Evolutionary conservation across 2,797 vertebrate genomes (phyloP), one percentile per base, ranked within the genome.

Genomic region (Fistularia tabacaria): DNA sequence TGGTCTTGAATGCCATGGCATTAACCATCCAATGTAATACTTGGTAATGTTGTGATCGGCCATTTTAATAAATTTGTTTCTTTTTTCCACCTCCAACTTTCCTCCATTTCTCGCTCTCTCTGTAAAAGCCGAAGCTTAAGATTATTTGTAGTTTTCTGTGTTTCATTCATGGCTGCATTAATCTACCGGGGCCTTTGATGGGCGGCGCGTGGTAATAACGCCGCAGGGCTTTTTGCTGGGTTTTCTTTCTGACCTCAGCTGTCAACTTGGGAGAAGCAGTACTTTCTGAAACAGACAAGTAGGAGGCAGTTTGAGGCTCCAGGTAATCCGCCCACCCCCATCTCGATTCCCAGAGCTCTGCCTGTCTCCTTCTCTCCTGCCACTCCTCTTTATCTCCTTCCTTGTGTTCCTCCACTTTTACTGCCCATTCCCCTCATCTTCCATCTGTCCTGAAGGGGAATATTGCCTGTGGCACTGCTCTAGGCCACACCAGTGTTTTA

Each of bases 221-320:
- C 61, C 43, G 49, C 36, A 41, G 51, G 53, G 51, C 60, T 51
- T 62, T 69, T 65, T 57, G 12, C 56, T 5, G 42, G 62, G 36
- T 53, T 54, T 74, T 66, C 67, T 51, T 61, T 72, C 67, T 61
- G 77, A 69, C 66, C 64, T 67, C 59, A 55, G 63, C 61, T 59
- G 62, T 71, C 57, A 66, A 54, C 61, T 44, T 49, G 58, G 49
- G 59, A 58, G 47, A 38, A 42, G 38, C 49, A 43, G 41, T 54
- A 59, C 57, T 59, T 59, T 62, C 39, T 62, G 59, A 67, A 73
- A 60, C 41, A 37, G 46, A 48, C 25, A 25, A 10, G 39, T 10
- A 40, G 55, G 13, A 40, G 25, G 49, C 14, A 7, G 47, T 38
- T 25, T 42, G 14, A 46, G 12, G 48, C 42, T 65, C 42, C 63